Evolutionary conservation across 2,797 vertebrate species (phyloP).

Genomic region (Acanthurus tractus): DNA sequence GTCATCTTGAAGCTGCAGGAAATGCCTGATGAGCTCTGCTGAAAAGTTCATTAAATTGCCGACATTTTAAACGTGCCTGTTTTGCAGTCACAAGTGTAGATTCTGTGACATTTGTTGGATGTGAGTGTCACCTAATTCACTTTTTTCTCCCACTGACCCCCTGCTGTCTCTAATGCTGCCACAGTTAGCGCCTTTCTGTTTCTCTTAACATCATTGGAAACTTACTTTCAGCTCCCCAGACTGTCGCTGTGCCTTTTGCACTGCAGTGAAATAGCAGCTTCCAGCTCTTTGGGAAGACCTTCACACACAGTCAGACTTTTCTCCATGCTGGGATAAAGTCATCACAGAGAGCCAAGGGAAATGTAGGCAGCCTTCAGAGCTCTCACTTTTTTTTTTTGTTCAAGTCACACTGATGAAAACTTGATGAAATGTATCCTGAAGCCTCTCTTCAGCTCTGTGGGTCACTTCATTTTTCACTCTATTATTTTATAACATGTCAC

Average conservation of each 20-base stretch:
- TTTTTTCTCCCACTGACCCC: conserved; percentile 1
- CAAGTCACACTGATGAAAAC: conserved; percentile 3
- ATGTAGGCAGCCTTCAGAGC: neutral
- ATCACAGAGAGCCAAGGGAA: neutral
- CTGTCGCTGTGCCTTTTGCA: conserved; percentile 1
- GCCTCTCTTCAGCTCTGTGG: neutral
- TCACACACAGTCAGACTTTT: conserved; percentile 25
- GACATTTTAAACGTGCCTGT: neutral
- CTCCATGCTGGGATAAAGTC: conserved; percentile 8
- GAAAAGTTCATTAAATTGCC: neutral
- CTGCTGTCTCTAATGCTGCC: conserved; percentile 10
- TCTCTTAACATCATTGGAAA: neutral
- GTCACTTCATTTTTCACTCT: neutral
- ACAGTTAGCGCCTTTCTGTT: neutral
- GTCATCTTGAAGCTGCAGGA: conserved; percentile 23
- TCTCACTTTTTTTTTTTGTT: conserved; percentile 8
- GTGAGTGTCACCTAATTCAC: neutral
- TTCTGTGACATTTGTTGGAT: neutral
- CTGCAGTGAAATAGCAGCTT: conserved; percentile 14
- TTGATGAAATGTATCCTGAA: neutral
- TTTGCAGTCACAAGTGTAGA: neutral
- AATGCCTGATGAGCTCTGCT: no score
- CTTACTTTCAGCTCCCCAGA: conserved; percentile 19
- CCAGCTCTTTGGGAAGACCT: neutral
- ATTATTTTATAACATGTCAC: conserved; percentile 1